A percentile compares a stretch with the other conserved stretches of the same genome.
Conservation (phyloP, 2,888 invertebrate species). For the Athetis lepigone region DNA sequence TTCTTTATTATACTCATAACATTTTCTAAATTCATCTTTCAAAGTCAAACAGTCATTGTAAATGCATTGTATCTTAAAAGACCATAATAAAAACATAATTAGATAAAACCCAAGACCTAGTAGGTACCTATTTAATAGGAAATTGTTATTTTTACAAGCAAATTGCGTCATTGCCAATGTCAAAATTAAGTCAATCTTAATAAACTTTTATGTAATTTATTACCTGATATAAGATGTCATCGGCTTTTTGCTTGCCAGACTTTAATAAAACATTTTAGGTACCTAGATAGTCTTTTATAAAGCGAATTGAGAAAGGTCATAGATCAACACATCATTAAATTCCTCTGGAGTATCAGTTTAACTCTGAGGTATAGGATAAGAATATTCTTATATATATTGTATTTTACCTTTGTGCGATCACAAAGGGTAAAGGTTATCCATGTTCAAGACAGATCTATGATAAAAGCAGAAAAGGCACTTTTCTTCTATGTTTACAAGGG, state of each 20-base stretch:
- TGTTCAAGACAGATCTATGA: no score
- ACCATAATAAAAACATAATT: background rate
- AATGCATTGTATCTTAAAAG: background rate
- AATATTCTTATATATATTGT: background rate
- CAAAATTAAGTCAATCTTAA: slow-evolving; percentile 23
- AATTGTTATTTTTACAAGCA: slow-evolving; percentile 7
- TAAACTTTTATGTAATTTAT: slow-evolving; percentile 21
- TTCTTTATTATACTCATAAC: no score
- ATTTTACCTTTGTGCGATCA: background rate
- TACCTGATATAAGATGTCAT: slow-evolving; percentile 11
- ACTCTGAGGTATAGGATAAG: background rate
- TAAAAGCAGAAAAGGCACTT: no score
- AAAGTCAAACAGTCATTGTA: background rate
- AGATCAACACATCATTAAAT: slow-evolving; percentile 23
- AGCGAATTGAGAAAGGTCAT: slow-evolving; percentile 7
- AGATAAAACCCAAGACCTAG: slow-evolving; percentile 11
- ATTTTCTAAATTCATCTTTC: no score
- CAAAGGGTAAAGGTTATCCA: slow-evolving; percentile 1
- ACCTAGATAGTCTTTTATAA: background rate
- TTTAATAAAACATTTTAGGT: background rate
- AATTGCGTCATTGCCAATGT: slow-evolving; percentile 19
- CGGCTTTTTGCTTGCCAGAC: slow-evolving; percentile 5
- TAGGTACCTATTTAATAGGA: slow-evolving; percentile 4
- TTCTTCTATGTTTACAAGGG: no score
- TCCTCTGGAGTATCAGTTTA: slow-evolving; percentile 12